Evolutionary conservation across 2,888 invertebrate genomes (phyloP).

Genomic region (Xestoiulus laeticollis): DNA sequence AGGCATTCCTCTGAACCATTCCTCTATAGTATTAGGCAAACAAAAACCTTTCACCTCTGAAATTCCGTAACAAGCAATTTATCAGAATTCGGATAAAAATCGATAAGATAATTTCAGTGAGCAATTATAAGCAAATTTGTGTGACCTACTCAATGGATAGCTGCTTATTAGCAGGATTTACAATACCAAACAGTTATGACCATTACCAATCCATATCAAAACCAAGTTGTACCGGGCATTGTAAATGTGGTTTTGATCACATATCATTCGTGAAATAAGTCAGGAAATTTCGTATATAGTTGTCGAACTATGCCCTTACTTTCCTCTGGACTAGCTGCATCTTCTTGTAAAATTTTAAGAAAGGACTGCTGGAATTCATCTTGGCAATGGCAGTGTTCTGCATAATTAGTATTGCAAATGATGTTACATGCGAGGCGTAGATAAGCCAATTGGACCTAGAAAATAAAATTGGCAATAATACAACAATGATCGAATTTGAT

Average conservation of each 20-base stretch:
- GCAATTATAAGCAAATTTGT: too few relatives aligned
- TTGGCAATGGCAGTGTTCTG: slow-evolving; percentile 78
- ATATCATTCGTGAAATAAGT: slow-evolving; percentile 34
- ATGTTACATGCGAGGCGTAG: not conserved
- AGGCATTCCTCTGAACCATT: too few relatives aligned
- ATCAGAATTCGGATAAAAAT: too few relatives aligned
- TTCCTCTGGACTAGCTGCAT: slow-evolving; percentile 61
- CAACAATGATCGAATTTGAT: too few relatives aligned
- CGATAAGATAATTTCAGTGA: too few relatives aligned
- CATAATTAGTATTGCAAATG: slow-evolving; percentile 49
- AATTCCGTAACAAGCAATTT: too few relatives aligned
- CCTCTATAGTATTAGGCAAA: too few relatives aligned
- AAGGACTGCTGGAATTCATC: slow-evolving; percentile 86
- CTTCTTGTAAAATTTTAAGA: slow-evolving; percentile 86
- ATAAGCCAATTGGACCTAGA: slow-evolving; percentile 51
- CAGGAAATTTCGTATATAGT: slow-evolving; percentile 19
- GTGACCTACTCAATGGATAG: not conserved
- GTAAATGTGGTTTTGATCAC: not conserved
- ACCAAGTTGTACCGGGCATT: not conserved
- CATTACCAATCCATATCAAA: not conserved
- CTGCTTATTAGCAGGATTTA: not conserved
- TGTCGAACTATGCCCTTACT: not conserved
- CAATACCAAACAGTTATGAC: not conserved
- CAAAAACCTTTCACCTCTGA: too few relatives aligned
- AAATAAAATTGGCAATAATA: slow-evolving; percentile 18